phyloP scores from a whole-genome alignment of 2,113 vertebrate species.

The Acanthochromis polyacanthus region DNA sequence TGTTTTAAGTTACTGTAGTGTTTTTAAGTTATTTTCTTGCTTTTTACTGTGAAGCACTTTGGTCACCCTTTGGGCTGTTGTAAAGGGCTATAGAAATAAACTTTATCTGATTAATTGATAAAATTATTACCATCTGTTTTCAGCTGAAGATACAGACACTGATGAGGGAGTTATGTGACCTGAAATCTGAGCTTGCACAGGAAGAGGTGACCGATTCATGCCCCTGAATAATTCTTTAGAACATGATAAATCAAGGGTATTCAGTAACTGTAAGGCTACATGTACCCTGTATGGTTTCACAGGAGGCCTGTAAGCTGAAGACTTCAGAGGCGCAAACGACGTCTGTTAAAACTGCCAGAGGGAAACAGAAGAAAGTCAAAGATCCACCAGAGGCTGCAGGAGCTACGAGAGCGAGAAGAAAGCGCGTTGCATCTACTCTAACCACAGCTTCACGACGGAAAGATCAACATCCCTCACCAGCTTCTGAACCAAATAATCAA shows the following conservation, averaged over 20 bases:
- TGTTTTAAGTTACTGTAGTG: no score
- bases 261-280: background rate
- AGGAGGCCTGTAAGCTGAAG: constrained; percentile 22
- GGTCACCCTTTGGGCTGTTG: no score
- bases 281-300: background rate
- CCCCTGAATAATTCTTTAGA: no score
- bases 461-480: no score
- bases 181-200: constrained; percentile 54
- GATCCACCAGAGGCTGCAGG: background rate
- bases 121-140: no score
- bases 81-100: no score
- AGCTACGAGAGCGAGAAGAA: background rate
- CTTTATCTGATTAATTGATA: no score
- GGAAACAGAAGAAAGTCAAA: background rate
- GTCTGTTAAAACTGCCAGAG: background rate
- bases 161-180: constrained; percentile 43
- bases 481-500: background rate
- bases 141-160: constrained; percentile 56
- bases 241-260: background rate
- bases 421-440: background rate
- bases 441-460: background rate
- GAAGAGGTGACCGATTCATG: constrained; percentile 42
- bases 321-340: background rate
- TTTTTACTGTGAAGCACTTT: no score
- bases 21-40: no score